Evolutionary conservation across 2,888 invertebrate genomes (phyloP), one percentile per base, ranked within the genome.

Genomic region (Lypha dubia): DNA sequence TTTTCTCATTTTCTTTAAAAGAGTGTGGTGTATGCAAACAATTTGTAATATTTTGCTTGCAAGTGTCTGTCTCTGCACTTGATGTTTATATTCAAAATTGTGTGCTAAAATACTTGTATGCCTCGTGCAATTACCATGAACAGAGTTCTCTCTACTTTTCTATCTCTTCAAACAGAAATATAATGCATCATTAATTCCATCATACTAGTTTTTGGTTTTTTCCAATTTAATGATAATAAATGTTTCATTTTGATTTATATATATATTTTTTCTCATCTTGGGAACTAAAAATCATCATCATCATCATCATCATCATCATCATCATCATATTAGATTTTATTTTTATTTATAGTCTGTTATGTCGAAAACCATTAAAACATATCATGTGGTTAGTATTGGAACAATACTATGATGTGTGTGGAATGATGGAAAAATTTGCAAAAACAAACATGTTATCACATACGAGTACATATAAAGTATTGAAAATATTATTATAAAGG

Each of bases 101-200:
- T 71, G 65, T 53, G 44, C 53, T 62, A 80, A 71, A 80, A 51
- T 38, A 11, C 38, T 6, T 11, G 1, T 70, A 58, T 63, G 68
- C 65, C 63, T 80, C 73, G 58, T 84, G 58, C 73, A 81, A 77
- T 84, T 73, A 77, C 17, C 73, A 71, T 53, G 38, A 60, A 76
- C 71, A 81, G 62, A 77, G 77, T 80, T 71, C 6, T 56, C 63
- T 53, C 41, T 62, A 65, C 8, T 11, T 58, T 60, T 75, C 74
- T 67, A 4, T 60, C 58, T 56, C 35, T 73, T 3, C 22, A 35
- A 63, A 22, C 38, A 46, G 28, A 84, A 60, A 77, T 71, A 70
- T 70, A 77, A 84, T 77, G 84, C 84, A 81, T 77, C 81, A 84
- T 84, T 84, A 84, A 81, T 76, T 84, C 53, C 71, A 74, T 81